Evolutionary conservation across 2,888 invertebrate genomes (phyloP).

Genomic region (Nemurella pictetii): DNA sequence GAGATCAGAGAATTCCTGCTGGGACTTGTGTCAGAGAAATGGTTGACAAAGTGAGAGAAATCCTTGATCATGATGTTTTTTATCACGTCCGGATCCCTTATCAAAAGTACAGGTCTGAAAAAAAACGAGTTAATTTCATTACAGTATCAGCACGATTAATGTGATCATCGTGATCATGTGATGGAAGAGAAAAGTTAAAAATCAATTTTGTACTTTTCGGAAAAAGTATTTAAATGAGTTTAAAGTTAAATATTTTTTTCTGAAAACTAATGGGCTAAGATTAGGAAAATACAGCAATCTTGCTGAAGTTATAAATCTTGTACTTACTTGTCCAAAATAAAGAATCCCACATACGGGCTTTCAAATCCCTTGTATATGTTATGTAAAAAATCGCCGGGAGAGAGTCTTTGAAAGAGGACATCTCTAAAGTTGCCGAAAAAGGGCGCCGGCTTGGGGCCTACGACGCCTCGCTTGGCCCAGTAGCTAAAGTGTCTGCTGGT

Average conservation of each 20-base stretch:
- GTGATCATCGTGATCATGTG: no score
- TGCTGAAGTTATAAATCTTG: no score
- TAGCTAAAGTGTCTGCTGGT: constrained; percentile 20
- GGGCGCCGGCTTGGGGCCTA: neutral
- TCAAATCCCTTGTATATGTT: neutral
- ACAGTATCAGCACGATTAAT: no score
- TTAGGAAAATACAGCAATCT: no score
- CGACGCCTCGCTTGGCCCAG: constrained; percentile 27
- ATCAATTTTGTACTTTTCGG: no score
- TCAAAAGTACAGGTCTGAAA: constrained; percentile 5
- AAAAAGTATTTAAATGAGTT: no score
- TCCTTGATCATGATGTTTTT: constrained; percentile 13
- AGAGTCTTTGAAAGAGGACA: constrained; percentile 16
- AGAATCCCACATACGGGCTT: neutral
- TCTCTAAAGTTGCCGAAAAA: constrained; percentile 30
- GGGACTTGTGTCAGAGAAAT: neutral
- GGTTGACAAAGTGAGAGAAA: neutral
- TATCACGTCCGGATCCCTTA: constrained; percentile 10
- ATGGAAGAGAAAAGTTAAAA: no score
- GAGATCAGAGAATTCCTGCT: neutral
- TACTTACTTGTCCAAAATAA: constrained; percentile 9
- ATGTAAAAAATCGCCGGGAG: constrained; percentile 16
- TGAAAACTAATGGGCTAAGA: no score
- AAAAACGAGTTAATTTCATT: neutral
- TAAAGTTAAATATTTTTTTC: no score